phyloP scores from a whole-genome alignment of 2,113 vertebrate species.

The Chrysemys picta region DNA sequence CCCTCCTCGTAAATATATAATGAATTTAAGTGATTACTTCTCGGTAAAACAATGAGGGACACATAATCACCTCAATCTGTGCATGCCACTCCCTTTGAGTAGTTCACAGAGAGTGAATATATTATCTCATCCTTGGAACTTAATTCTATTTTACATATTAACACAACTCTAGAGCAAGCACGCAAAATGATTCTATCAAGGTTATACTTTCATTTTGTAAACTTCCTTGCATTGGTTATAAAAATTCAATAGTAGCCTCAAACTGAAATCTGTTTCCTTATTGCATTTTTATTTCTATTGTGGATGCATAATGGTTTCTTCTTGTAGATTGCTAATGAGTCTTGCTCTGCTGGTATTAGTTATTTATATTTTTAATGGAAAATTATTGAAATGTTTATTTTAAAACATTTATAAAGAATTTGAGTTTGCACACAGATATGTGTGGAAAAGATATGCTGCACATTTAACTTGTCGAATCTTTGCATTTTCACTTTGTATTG shows the following conservation, averaged over 20 bases:
- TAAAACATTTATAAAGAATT: not conserved
- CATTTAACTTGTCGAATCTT: not conserved
- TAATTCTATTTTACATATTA: not conserved
- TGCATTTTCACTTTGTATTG: not conserved
- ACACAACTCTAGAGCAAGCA: not conserved
- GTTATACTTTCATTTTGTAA: conserved; percentile 14
- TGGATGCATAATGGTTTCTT: not conserved
- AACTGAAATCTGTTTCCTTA: not conserved
- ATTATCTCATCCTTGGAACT: not conserved
- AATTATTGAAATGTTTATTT: not conserved
- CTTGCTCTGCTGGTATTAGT: not conserved
- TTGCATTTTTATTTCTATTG: not conserved
- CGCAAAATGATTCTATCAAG: not conserved
- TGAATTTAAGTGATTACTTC: not conserved
- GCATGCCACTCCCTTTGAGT: not conserved
- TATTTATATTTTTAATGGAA: not conserved
- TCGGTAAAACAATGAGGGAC: not conserved
- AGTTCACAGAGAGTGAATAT: not conserved
- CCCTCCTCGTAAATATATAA: not conserved
- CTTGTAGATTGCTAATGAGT: not conserved
- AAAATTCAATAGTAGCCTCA: not conserved
- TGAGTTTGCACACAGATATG: not conserved
- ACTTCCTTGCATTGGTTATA: not conserved
- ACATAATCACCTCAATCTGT: not conserved
- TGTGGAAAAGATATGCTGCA: not conserved